Conservation (phyloP, 2,888 invertebrate species). For the Tholera decimalis region DNA sequence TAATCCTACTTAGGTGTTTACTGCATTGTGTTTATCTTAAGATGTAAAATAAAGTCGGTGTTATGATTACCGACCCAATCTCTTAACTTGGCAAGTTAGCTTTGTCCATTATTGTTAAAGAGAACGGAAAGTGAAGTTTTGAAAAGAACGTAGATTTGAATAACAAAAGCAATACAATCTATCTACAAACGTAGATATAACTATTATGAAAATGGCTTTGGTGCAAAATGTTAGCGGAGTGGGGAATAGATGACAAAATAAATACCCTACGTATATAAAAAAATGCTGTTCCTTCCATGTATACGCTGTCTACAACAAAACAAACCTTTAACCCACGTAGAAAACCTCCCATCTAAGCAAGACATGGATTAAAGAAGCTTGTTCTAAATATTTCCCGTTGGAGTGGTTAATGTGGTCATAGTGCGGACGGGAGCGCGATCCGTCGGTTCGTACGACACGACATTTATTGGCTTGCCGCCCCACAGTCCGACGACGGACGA, state of each 20-base stretch:
- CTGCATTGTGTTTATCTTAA: no score
- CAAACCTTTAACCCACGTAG: not conserved
- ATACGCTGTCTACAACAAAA: conserved; percentile 1
- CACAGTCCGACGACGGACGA: conserved; percentile 68
- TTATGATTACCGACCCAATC: not conserved
- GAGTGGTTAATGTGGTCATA: conserved; percentile 61
- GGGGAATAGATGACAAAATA: no score
- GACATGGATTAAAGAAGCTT: conserved; percentile 29
- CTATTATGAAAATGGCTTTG: no score
- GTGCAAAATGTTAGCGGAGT: no score
- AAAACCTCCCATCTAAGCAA: conserved; percentile 12
- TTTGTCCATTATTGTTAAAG: not conserved
- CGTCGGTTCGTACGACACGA: conserved; percentile 69
- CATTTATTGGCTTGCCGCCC: conserved; percentile 80
- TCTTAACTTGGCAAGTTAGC: not conserved
- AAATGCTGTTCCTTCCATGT: no score
- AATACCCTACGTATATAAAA: not conserved
- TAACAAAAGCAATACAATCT: no score
- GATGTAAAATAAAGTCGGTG: no score
- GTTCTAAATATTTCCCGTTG: conserved; percentile 41
- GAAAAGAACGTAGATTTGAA: no score
- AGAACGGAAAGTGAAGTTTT: not conserved
- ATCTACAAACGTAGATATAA: no score
- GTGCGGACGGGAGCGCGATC: conserved; percentile 59
- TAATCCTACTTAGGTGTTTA: no score